Base-by-base conservation (phyloP, 2,797 vertebrate species). In the Labeo calbasu region DNA sequence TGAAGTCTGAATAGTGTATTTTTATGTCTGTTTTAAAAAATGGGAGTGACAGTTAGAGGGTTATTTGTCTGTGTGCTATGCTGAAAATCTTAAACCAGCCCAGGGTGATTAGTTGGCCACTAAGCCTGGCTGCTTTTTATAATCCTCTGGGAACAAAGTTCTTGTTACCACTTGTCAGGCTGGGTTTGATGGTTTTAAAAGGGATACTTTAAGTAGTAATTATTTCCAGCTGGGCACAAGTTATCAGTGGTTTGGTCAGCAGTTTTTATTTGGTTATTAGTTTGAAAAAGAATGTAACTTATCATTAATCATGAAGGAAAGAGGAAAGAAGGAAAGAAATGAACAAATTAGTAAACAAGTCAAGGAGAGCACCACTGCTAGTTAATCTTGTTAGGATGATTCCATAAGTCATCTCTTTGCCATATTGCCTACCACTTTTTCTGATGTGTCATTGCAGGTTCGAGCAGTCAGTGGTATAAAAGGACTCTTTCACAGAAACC, bases 401-500 rank as follows among this genome's bases (percentile, higher is more conserved):
- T 83, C 25, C 12, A n/a, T 25, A 17, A 68, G 2, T 36, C 53
- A 11, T 25, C 8, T 25, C 11, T n/a, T 50, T 68, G 77, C 88
- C 32, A 61, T 48, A 8, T 40, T 71, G 23, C 6, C 36, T 77
- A 17, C 40, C 78, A 50, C 17, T 25, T 73, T 55, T 77, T 84
- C 32, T 25, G 8, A 61, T 79, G 2, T 79, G 51, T 3, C 28
- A 75, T 88, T 90, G 83, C 94, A 99, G 98, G 97, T 94, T 94
- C 97, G 95, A 90, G 96, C 95, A 91, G 94, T 93, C 93, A 96
- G 95, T 91, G 97, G 98, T 92, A 96, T 99, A 96, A 99, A 99
- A 97, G 97, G 97, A 83, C 95, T 99, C 84, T 99, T 99, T 94
- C 96, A 98, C 95, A 98, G 97, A 96, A 98, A 95, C 94, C 96